Evolutionary conservation across 2,797 vertebrate genomes (phyloP).

Genomic region (Okamejei kenojei): DNA sequence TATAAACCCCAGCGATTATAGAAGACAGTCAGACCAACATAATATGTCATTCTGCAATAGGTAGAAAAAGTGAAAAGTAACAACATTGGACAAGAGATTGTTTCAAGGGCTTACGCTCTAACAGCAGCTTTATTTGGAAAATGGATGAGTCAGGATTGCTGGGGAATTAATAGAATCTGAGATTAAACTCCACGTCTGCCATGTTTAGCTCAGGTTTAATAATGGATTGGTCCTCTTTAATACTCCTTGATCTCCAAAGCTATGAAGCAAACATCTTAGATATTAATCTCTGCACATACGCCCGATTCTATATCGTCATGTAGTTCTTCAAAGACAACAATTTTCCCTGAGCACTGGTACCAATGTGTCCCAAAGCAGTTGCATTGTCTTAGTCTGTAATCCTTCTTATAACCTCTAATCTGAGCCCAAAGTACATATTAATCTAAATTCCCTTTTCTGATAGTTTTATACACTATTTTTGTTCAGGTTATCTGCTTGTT

Average conservation of each 20-base stretch:
- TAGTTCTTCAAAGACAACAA: not conserved
- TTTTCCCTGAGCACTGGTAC: not conserved
- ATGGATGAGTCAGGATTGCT: not conserved
- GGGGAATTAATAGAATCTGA: not conserved
- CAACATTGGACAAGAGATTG: not conserved
- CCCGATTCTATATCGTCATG: not conserved
- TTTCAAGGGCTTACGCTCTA: not conserved
- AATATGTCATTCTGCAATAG: not conserved
- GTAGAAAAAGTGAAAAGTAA: not conserved
- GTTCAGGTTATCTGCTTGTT: not conserved
- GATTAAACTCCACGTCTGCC: not conserved
- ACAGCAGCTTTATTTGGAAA: not conserved
- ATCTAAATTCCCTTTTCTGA: not conserved
- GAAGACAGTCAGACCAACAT: not conserved
- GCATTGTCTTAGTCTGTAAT: not conserved
- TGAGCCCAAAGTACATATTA: not conserved
- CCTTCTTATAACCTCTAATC: not conserved
- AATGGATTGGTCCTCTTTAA: not conserved
- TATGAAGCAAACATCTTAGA: not conserved
- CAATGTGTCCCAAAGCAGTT: not conserved
- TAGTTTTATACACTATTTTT: not conserved
- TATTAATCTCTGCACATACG: not conserved
- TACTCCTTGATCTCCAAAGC: not conserved
- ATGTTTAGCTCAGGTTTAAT: not conserved
- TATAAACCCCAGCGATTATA: not conserved